These are phyloP conservation scores for Danionella cerebrum DNA, from an alignment of 2,113 vertebrate genomes.

Conservation along the genomic window DNA sequence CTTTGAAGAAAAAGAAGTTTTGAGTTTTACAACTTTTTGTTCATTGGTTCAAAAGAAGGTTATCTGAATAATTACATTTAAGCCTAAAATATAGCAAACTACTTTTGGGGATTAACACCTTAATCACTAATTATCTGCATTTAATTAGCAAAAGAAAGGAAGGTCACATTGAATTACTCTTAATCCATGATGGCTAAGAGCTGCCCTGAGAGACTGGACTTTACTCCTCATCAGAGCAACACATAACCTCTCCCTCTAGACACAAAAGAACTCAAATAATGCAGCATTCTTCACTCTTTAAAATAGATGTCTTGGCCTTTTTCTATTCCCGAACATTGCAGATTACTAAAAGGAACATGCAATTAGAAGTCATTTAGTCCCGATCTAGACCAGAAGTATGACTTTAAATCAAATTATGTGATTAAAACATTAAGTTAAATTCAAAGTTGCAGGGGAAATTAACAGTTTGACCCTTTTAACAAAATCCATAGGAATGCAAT, in stretches of 20 bases:
- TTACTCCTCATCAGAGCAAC: not conserved
- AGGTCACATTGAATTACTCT: not conserved
- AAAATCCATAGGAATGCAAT: not conserved
- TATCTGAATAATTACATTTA: conserved; percentile 4
- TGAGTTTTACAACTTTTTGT: not conserved
- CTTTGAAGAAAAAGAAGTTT: not conserved
- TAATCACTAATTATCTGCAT: not conserved
- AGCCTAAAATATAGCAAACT: not conserved
- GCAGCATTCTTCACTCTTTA: no score
- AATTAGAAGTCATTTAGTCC: no score
- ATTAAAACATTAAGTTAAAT: no score
- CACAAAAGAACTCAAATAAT: not conserved
- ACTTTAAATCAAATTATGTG: no score
- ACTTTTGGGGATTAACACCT: not conserved
- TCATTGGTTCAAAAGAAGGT: not conserved
- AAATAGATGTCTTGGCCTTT: not conserved
- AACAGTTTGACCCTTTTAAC: not conserved
- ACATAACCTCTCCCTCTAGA: not conserved
- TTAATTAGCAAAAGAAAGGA: conserved; percentile 12
- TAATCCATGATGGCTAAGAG: not conserved
- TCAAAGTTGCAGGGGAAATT: no score
- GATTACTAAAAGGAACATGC: no score
- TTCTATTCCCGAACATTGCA: not conserved
- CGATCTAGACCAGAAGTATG: no score
- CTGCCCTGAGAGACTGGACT: conserved; percentile 27